Conservation (phyloP, 2,113 vertebrate species). For the Callorhinus ursinus region DNA sequence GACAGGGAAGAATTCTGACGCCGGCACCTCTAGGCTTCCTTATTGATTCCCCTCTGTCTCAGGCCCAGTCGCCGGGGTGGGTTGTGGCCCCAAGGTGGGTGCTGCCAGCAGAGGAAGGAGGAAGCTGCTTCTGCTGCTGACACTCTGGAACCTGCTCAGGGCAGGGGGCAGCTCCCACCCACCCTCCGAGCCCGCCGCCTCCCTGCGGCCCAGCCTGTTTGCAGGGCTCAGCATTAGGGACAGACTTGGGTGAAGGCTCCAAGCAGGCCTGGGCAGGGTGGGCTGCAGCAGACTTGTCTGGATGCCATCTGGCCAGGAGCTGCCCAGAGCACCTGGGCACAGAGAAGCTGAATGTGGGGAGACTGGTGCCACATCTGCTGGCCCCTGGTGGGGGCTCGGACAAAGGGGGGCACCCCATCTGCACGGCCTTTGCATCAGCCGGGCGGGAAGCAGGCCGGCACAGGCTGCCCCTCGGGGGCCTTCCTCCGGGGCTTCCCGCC, state of each 20-base stretch:
- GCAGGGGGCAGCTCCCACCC: background rate
- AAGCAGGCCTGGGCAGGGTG: background rate
- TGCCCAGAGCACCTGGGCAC: background rate
- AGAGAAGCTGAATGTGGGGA: background rate
- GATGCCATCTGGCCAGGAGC: slow-evolving; percentile 46
- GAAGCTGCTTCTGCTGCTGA: slow-evolving; percentile 65
- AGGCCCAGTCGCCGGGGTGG: slow-evolving; percentile 49
- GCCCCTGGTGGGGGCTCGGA: background rate
- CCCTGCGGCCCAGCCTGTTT: background rate
- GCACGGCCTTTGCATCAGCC: too few species aligned
- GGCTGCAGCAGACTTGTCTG: slow-evolving; percentile 48
- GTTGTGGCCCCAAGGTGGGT: slow-evolving; percentile 50
- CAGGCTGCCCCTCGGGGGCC: accelerated
- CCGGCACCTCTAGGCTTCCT: slow-evolving; percentile 79
- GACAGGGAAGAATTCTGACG: slow-evolving; percentile 79
- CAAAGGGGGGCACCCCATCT: background rate
- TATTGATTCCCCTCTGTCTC: slow-evolving; percentile 81
- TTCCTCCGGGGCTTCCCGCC: background rate
- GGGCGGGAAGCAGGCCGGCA: background rate
- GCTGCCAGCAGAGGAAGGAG: background rate
- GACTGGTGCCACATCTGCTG: background rate
- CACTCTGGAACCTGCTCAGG: background rate
- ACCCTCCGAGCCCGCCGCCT: background rate
- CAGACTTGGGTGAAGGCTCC: accelerated
- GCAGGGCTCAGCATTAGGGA: slow-evolving; percentile 19